A percentile compares a stretch with the other conserved stretches of the same genome.
Evolutionary conservation across 1,140 invertebrate species (phyloP).

Genomic region (Phymastichus coffea): DNA sequence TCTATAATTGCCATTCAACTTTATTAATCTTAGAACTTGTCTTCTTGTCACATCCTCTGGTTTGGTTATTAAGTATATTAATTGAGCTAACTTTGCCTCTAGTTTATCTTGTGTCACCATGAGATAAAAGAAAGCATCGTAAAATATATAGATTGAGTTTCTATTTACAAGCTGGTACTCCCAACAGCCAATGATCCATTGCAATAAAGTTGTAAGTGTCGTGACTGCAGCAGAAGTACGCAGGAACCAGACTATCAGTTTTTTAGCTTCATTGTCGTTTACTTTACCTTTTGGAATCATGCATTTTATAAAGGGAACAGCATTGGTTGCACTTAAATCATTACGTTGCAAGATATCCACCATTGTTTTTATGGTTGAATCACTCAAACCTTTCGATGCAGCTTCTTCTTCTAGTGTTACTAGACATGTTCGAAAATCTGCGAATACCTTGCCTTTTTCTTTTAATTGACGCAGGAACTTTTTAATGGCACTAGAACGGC

Average conservation of each 20-base stretch:
- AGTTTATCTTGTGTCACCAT: constrained; percentile 41
- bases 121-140: constrained; percentile 42
- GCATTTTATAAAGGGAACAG: constrained; percentile 41
- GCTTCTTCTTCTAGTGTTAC: constrained; percentile 33
- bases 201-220: constrained; percentile 32
- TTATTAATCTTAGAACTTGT: constrained; percentile 41
- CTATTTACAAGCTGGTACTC: constrained; percentile 44
- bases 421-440: constrained; percentile 22
- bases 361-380: constrained; percentile 31
- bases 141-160: constrained; percentile 44
- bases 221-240: constrained; percentile 32
- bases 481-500: background rate
- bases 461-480: constrained; percentile 14
- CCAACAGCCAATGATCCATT: constrained; percentile 49
- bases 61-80: constrained; percentile 49
- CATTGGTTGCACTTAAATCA: constrained; percentile 34
- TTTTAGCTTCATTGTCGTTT: constrained; percentile 29
- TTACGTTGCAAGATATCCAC: constrained; percentile 29
- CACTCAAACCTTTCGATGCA: constrained; percentile 32
- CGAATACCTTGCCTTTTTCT: constrained; percentile 25
- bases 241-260: constrained; percentile 40
- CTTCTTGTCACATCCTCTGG: constrained; percentile 51
- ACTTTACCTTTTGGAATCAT: constrained; percentile 41
- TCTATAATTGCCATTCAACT: constrained; percentile 28
- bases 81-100: constrained; percentile 37